Base-by-base conservation (phyloP, 1,140 invertebrate genomes). In the Drosophila serrata region DNA sequence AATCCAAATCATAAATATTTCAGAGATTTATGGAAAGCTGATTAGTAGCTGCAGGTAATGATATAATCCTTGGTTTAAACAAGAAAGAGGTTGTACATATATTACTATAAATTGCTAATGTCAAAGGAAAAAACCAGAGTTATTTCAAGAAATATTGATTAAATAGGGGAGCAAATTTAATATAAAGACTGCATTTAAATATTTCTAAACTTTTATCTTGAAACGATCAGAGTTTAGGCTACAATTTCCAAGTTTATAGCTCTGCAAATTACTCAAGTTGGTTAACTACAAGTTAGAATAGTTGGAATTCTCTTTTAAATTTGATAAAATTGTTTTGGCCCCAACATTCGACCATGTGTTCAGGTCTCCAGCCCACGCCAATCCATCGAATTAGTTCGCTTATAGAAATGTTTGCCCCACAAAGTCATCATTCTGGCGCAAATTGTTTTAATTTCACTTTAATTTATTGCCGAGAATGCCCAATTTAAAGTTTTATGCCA, bases 361-460 rank as follows among this genome's bases (percentile, higher is more conserved):
- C 29, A 31, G 53, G 63, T 68, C 27, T 45, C 8, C 29, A 29
- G 11, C 69, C 69, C 69, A 73, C 69, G 53, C 31, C 8, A 37
- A 55, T 13, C 12, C 45, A n/a, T 9, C 12, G 13, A 59, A 72
- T 59, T 72, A 29, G 43, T 48, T 57, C 49, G 27, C 42, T 39
- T 33, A 51, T 67, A 70, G 64, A 69, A 70, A 57, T 69, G 67
- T 31, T 31, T 27, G 29, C 43, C 51, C 69, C 65, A 33, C 68
- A 35, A 48, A 69, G 40, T 49, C 64, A 68, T 68, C 60, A 63
- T 15, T 31, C 6, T 3, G 31, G 33, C 13, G 35, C 40, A 72
- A 55, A 73, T 73, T 73, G 69, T 72, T 72, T 73, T 73, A 58
- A 73, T 73, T 73, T 72, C 69, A 59, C 31, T 73, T 59, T 73